Percentiles rank a stretch among this genome's conserved stretches.
phyloP scores from a whole-genome alignment of 2,113 vertebrate genomes.

The Rhineura floridana region DNA sequence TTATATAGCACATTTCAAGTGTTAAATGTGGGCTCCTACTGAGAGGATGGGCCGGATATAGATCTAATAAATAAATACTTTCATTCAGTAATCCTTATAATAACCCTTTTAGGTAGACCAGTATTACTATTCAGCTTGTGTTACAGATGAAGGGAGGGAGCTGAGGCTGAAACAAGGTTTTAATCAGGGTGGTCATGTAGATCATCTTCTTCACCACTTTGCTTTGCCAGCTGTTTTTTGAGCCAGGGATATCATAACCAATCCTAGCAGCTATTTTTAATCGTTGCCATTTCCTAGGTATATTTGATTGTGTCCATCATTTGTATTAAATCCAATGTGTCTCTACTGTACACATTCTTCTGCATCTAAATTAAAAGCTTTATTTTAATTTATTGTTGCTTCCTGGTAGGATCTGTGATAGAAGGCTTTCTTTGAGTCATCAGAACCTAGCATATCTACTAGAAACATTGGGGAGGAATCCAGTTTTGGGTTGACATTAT shows the following conservation, averaged over 20 bases:
- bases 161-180: neutral
- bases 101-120: neutral
- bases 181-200: neutral
- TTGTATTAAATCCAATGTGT: slow-evolving; percentile 10
- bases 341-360: neutral
- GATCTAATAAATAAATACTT: too few relatives aligned
- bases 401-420: slow-evolving; percentile 20
- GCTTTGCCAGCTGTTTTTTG: neutral
- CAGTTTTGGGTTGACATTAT: slow-evolving; percentile 7
- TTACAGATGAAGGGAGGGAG: neutral
- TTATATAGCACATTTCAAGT: neutral
- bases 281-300: neutral
- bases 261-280: neutral
- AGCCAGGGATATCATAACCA: neutral
- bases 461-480: slow-evolving; percentile 17
- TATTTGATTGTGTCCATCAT: neutral
- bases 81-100: neutral
- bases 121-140: too few relatives aligned
- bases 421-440: neutral
- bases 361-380: neutral
- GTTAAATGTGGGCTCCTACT: too few relatives aligned
- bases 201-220: neutral
- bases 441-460: neutral
- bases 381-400: neutral
- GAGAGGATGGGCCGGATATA: too few relatives aligned